A percentile compares a stretch with the other conserved stretches of the same genome.
These are phyloP conservation scores for Drosophila nannoptera DNA, from an alignment of 1,140 invertebrate genomes.

Conservation along the genomic window DNA sequence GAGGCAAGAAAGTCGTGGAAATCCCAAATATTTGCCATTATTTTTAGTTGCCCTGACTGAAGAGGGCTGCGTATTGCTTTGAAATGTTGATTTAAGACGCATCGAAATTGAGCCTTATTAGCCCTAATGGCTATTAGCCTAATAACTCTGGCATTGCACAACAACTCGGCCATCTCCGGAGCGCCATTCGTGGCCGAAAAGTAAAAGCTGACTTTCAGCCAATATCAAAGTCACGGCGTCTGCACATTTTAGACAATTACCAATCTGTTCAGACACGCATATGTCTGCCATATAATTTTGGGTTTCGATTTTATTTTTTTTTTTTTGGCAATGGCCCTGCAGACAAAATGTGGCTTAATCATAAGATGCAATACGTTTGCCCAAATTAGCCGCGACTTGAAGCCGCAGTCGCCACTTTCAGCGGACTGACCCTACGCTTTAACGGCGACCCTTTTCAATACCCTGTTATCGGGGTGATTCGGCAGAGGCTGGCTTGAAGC, in stretches of 20 bases:
- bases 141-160: conserved; percentile 36
- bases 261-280: conserved; percentile 37
- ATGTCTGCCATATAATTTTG: conserved; percentile 45
- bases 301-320: conserved; percentile 11
- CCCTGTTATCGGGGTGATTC: not conserved
- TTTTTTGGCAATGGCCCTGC: conserved; percentile 43
- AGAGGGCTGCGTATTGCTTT: conserved; percentile 17
- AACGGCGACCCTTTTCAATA: conserved; percentile 20
- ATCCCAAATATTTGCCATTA: conserved; percentile 43
- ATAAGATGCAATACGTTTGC: conserved; percentile 41
- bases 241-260: conserved; percentile 49
- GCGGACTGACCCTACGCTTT: conserved; percentile 38
- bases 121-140: conserved; percentile 41
- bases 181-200: conserved; percentile 26
- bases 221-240: conserved; percentile 28
- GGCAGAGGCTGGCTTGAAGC: not conserved
- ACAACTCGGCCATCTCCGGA: conserved; percentile 24
- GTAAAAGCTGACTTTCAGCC: conserved; percentile 10
- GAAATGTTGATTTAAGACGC: conserved; percentile 40
- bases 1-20: not conserved
- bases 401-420: conserved; percentile 12
- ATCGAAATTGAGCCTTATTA: conserved; percentile 30
- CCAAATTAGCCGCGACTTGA: conserved; percentile 51
- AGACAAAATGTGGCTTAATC: conserved; percentile 55
- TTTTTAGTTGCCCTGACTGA: conserved; percentile 21